Percentiles rank a stretch among this genome's conserved stretches.
Evolutionary conservation across 2,888 invertebrate species (phyloP).

Genomic region (Synergus umbraculus): DNA sequence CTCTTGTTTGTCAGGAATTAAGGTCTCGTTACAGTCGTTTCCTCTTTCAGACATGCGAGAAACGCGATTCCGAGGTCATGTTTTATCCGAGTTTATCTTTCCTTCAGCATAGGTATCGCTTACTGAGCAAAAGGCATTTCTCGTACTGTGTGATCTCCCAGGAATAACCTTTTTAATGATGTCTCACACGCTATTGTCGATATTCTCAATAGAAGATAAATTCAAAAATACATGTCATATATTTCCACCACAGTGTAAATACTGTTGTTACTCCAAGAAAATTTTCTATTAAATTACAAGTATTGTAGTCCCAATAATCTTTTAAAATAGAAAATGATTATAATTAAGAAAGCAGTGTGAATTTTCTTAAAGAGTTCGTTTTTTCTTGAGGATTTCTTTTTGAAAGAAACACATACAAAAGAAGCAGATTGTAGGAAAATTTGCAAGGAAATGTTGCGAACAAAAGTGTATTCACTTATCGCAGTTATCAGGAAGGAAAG

Average conservation of each 20-base stretch:
- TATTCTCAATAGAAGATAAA: not conserved
- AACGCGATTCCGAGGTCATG: constrained; percentile 29
- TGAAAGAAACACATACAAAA: not conserved
- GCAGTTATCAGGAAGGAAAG: not conserved
- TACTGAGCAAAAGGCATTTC: not conserved
- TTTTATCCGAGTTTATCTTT: constrained; percentile 35
- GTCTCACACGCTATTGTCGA: not conserved
- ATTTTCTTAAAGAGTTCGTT: not conserved
- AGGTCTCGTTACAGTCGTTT: constrained; percentile 19
- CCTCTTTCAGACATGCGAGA: constrained; percentile 35
- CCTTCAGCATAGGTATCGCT: not conserved
- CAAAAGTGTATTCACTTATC: constrained; percentile 18
- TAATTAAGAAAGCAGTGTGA: not conserved
- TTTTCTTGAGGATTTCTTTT: not conserved
- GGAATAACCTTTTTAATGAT: not conserved
- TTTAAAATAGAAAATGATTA: not conserved
- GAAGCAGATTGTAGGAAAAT: constrained; percentile 1
- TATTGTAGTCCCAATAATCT: not conserved
- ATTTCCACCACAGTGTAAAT: not conserved
- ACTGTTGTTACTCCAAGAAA: not conserved
- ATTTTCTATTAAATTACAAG: not conserved
- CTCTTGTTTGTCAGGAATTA: constrained; percentile 23
- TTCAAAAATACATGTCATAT: not conserved
- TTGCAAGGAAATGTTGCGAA: constrained; percentile 1
- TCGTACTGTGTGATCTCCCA: not conserved